A percentile compares a stretch with the other conserved stretches of the same genome.
Conservation (phyloP, 2,888 invertebrate genomes). For the Branchipolynoe longqiensis region DNA sequence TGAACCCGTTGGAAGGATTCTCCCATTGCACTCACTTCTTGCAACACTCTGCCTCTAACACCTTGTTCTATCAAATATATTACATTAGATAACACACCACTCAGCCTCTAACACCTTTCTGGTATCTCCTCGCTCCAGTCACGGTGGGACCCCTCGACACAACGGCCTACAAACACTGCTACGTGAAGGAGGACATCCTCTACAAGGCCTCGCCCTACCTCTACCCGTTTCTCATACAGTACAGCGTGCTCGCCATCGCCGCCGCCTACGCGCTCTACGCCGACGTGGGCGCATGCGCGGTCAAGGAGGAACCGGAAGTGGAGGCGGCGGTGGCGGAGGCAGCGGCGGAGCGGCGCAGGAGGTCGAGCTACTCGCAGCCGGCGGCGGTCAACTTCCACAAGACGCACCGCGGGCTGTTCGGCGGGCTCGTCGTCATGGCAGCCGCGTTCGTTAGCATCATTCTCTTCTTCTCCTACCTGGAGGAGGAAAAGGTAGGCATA, state of each 20-base stretch:
- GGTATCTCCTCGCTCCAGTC: not conserved
- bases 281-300: constrained; percentile 14
- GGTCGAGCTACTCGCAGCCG: constrained; percentile 9
- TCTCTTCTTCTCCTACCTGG: constrained; percentile 59
- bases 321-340: not conserved
- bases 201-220: constrained; percentile 61
- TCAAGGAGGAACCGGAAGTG: not conserved
- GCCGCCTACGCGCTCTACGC: constrained; percentile 54
- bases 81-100: no score
- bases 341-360: not conserved
- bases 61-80: no score
- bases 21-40: no score
- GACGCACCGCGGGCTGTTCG: constrained; percentile 61
- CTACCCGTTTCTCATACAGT: constrained; percentile 60
- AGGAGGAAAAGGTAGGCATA: not conserved
- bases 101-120: no score
- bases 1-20: no score
- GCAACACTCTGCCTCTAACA: no score
- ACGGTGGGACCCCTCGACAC: not conserved
- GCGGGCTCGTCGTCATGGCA: constrained; percentile 58
- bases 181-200: constrained; percentile 39
- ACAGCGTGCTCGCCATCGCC: constrained; percentile 58
- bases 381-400: constrained; percentile 58
- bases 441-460: constrained; percentile 57
- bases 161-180: not conserved